Percentiles rank a stretch among this genome's conserved stretches.
phyloP scores from a whole-genome alignment of 2,797 vertebrate species.

The Philypnodon macrostomus region DNA sequence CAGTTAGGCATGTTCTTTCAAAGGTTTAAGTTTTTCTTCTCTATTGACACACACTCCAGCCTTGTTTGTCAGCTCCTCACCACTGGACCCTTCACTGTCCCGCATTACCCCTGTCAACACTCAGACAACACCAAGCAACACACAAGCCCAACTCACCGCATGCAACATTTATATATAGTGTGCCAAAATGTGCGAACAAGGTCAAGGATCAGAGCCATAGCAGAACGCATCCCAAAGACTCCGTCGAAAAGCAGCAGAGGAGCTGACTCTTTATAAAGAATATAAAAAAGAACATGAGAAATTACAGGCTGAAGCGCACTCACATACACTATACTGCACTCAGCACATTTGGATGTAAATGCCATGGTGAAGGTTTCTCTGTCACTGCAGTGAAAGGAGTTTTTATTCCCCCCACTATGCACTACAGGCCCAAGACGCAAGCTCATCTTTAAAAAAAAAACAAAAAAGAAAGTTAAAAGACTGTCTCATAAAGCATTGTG shows the following conservation, averaged over 20 bases:
- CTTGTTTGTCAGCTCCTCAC: slow-evolving; percentile 71
- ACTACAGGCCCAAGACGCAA: slow-evolving; percentile 54
- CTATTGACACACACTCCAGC: slow-evolving; percentile 60
- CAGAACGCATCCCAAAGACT: slow-evolving; percentile 48
- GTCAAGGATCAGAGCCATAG: slow-evolving; percentile 29
- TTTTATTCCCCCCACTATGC: slow-evolving; percentile 69
- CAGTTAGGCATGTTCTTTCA: too few species aligned
- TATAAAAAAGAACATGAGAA: slow-evolving; percentile 76
- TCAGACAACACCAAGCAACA: slow-evolving; percentile 33
- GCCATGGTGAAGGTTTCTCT: slow-evolving; percentile 78
- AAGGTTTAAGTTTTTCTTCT: slow-evolving; percentile 3
- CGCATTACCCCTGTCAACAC: slow-evolving; percentile 70
- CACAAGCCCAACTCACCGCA: slow-evolving; percentile 29
- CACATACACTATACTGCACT: slow-evolving; percentile 71
- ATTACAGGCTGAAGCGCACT: slow-evolving; percentile 72
- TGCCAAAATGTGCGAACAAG: slow-evolving; percentile 28
- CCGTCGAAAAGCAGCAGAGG: slow-evolving; percentile 57
- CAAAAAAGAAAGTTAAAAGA: slow-evolving; percentile 40
- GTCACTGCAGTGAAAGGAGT: slow-evolving; percentile 74
- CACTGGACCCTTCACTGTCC: slow-evolving; percentile 59
- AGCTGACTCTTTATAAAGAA: slow-evolving; percentile 74
- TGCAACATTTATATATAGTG: slow-evolving; percentile 35
- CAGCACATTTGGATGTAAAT: slow-evolving; percentile 83
- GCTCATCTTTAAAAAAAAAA: slow-evolving; percentile 57
- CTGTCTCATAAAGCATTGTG: slow-evolving; percentile 28